Conservation (phyloP, 2,888 invertebrate species). For the Monopis laevigella region DNA sequence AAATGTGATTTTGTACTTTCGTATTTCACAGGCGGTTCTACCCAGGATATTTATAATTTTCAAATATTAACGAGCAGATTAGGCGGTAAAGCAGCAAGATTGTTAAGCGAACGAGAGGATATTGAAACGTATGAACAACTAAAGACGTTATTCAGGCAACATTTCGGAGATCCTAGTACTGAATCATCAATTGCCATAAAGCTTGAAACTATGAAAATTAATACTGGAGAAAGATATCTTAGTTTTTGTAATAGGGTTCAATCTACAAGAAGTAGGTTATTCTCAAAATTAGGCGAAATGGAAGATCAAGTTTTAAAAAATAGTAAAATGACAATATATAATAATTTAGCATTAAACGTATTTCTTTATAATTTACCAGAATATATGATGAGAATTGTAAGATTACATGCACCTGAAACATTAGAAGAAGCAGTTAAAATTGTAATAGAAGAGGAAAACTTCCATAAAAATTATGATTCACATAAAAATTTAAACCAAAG, state of each 20-base stretch:
- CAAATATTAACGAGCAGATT: constrained; percentile 3
- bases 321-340: neutral
- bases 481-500: neutral
- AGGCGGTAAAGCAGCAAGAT: neutral
- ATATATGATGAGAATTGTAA: neutral
- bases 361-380: neutral
- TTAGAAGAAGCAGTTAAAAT: neutral
- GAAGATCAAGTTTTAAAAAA: no score
- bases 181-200: constrained; percentile 7
- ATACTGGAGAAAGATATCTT: neutral
- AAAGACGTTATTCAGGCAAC: constrained; percentile 3
- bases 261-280: neutral
- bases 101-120: constrained; percentile 10
- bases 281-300: no score
- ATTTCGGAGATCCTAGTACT: constrained; percentile 10
- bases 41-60: no score
- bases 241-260: constrained; percentile 10
- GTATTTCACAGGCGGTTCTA: no score
- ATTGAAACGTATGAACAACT: constrained; percentile 3
- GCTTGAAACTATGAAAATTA: constrained; percentile 6
- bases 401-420: neutral
- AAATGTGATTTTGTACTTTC: constrained; percentile 5
- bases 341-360: neutral
- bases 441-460: neutral
- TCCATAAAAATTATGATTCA: neutral